Conservation (phyloP, 2,888 invertebrate species). For the Eretmocerus hayati region DNA sequence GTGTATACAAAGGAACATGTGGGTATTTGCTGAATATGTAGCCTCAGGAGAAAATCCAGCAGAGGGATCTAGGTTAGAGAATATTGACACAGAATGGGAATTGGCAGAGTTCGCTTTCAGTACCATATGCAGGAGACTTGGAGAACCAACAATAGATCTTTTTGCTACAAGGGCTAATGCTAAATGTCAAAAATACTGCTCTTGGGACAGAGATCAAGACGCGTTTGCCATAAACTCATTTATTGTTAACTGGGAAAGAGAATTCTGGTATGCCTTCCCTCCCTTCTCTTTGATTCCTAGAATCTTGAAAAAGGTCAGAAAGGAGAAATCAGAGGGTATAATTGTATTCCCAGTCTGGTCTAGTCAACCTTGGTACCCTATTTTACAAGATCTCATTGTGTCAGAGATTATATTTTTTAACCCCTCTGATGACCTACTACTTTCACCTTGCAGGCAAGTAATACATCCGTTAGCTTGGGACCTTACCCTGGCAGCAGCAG, state of each 20-base stretch:
- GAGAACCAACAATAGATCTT: background rate
- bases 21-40: conserved; percentile 2
- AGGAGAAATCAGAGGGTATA: background rate
- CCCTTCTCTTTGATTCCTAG: background rate
- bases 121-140: background rate
- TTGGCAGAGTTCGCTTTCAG: background rate
- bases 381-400: background rate
- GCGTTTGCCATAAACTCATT: background rate
- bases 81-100: background rate
- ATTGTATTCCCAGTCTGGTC: background rate
- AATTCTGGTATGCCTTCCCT: background rate
- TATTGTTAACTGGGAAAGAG: background rate
- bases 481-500: too few species aligned
- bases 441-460: background rate
- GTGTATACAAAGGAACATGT: background rate
- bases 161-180: background rate
- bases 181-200: background rate
- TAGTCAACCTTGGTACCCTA: background rate
- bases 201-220: background rate
- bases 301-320: background rate
- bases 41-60: background rate
- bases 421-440: background rate
- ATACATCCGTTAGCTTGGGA: background rate
- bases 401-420: background rate
- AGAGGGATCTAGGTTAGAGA: background rate